Conservation (phyloP, 1,140 invertebrate genomes). For the Saccostrea glomerata region DNA sequence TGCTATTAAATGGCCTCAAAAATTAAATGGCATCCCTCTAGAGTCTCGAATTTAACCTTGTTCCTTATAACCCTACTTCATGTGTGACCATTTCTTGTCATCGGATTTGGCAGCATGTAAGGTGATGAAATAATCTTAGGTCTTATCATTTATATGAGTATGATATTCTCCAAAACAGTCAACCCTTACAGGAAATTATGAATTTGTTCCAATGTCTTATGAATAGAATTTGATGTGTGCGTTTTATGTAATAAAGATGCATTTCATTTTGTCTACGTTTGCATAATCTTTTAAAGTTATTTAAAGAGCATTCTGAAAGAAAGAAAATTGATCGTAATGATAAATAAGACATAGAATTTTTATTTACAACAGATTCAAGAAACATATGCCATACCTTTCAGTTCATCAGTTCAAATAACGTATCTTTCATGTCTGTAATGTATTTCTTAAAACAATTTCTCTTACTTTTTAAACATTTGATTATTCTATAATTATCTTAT, state of each 20-base stretch:
- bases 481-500: too few relatives aligned
- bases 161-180: neutral
- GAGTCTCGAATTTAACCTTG: neutral
- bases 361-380: too few relatives aligned
- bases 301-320: too few relatives aligned
- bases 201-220: neutral
- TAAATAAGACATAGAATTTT: too few relatives aligned
- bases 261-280: neutral
- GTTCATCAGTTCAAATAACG: too few relatives aligned
- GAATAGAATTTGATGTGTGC: neutral
- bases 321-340: too few relatives aligned
- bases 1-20: neutral
- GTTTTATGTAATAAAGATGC: neutral
- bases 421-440: too few relatives aligned
- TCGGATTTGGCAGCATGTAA: neutral
- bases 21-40: neutral
- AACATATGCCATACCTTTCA: too few relatives aligned
- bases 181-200: neutral
- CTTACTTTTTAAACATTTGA: too few relatives aligned
- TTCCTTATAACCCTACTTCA: neutral
- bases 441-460: too few relatives aligned
- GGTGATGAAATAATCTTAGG: conserved; percentile 27
- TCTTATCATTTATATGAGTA: neutral
- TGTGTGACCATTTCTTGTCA: conserved; percentile 34
- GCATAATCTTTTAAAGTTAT: too few relatives aligned